Evolutionary conservation across 2,888 invertebrate genomes (phyloP), one percentile per base, ranked within the genome.

Genomic region (Agapostemon virescens): DNA sequence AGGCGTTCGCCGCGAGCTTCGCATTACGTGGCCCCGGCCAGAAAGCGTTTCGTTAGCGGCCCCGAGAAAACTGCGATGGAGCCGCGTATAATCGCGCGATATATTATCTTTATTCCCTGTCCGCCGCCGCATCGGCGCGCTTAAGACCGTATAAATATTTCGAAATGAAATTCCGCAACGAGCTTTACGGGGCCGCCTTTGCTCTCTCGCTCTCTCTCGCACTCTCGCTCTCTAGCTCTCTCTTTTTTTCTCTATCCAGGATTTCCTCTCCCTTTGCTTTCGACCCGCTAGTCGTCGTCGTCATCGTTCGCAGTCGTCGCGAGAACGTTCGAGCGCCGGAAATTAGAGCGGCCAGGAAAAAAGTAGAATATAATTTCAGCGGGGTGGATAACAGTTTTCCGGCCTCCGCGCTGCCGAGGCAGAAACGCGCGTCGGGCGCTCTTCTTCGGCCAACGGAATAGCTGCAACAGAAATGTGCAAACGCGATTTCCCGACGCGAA

Each of bases 61-160:
- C 74, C 38, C 66, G 66, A 67, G 81, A 81, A 72, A 81, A 77
- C 73, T 82, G 68, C 73, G 71, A 52, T 40, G 55, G 73, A 64
- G 38, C 38, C 71, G 23, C 58, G 81, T 40, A 69, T 80, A 82
- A 82, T 77, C 82, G 49, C 30, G 42, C 82, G 55, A 42, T 80
- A 75, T 61, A 69, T 81, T 80, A 81, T 72, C 81, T 76, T 80
- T 81, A 81, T 81, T 76, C 52, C 67, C 74, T n/a, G 58, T 36
- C 33, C 79, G 69, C 68, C 20, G 17, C 23, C 55, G 64, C 80
- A 69, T 72, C 72, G 42, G 23, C 30, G 73, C 73, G 40, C 80
- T 79, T 80, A 66, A 55, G 73, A 49, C 64, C 73, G 68, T 58
- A 73, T 79, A 80, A 79, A 73, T 79, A 80, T 79, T 69, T 73